These are phyloP conservation scores for mouse (Mus musculus) DNA, from an alignment of 2,113 vertebrate species.

Conservation along the genomic window GRCm39 chr2:139678501-139679000, in stretches of 20 bases:
- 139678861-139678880: constrained; percentile 46
- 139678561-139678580: too few species aligned
- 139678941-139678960: constrained; percentile 72
- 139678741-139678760: constrained; percentile 19
- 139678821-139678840: constrained; percentile 42
- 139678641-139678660: background rate
- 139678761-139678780: constrained; percentile 9
- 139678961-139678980: constrained; percentile 75
- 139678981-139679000: constrained; percentile 76
- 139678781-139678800: constrained; percentile 36
- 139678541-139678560: too few species aligned
- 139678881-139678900: constrained; percentile 57
- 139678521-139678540: too few species aligned
- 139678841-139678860: too few species aligned
- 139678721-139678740: constrained; percentile 25
- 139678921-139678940: constrained; percentile 70
- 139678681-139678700: constrained; percentile 10
- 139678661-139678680: constrained; percentile 22
- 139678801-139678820: constrained; percentile 40
- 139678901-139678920: constrained; percentile 75
- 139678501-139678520: too few species aligned
- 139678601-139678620: too few species aligned
- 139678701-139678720: background rate
- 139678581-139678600: too few species aligned
- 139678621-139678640: too few species aligned